Evolutionary conservation across 2,113 vertebrate species (phyloP), one percentile per base, ranked within the genome.

Genomic region (Hippocampus mohnikei): DNA sequence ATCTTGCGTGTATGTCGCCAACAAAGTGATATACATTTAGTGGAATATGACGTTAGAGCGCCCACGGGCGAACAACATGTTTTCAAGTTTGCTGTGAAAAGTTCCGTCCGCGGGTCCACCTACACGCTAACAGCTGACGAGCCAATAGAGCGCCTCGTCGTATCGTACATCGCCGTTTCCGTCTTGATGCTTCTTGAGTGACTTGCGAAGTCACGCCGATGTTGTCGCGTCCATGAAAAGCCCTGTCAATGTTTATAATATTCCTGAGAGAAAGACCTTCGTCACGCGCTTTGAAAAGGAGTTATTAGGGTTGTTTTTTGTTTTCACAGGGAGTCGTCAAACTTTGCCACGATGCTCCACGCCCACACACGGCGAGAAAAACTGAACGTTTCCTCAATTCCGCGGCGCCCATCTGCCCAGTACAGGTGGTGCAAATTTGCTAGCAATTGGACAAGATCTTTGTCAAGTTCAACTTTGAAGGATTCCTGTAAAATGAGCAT

Each of bases 51-150:
- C 78, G 80, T 85, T 73, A 77, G 80, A 80, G 80, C 81, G 73
- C 88, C 89, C 83, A 83, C 82, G 20, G 85, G 74, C 66, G 78
- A 69, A 64, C 75, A 65, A 83, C 72, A 48, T 76, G 76, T 82
- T 88, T 85, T 80, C 69, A 79, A 86, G 79, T 88, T 90, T 41
- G 40, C 71, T 73, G 83, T 77, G 82, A 82, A 72, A 88, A 85
- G 82, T 82, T 10, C 41, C 33, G 66, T 72, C 61, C 66, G 77
- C 66, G n/a, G 58, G 78, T 40, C 82, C 84, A 79, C 83, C 88
- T 79, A 84, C 87, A 81, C 69, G 16, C 13, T 27, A 67, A 73
- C 87, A 78, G 81, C 77, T 86, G 81, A 82, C 37, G 64, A 80
- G 73, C 71, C 13, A 52, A 83, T 62, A 37, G 27, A 23, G 67